These are phyloP conservation scores for Plectrocnemia conspersa DNA, from an alignment of 1,140 invertebrate species.

Conservation along the genomic window DNA sequence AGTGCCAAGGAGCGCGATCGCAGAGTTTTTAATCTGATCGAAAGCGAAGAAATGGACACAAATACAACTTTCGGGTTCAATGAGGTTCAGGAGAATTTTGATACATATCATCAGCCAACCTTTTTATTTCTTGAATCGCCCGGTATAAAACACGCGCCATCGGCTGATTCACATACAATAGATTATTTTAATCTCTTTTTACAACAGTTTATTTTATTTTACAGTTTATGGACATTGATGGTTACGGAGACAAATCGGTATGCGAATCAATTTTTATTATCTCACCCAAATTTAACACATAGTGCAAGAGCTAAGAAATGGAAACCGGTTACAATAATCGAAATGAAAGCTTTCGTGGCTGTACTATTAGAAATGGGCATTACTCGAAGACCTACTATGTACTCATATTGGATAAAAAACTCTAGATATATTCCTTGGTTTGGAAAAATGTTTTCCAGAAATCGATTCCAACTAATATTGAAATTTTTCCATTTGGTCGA, in stretches of 20 bases:
- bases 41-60: too few species aligned
- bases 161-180: constrained; percentile 17
- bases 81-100: too few species aligned
- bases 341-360: constrained; percentile 35
- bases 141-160: constrained; percentile 28
- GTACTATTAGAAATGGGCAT: constrained; percentile 37
- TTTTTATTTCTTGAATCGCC: too few species aligned
- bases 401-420: constrained; percentile 35
- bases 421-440: constrained; percentile 38
- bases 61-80: too few species aligned
- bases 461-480: constrained; percentile 37
- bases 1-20: too few species aligned
- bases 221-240: constrained; percentile 21
- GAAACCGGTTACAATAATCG: constrained; percentile 20
- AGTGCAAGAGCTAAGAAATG: constrained; percentile 17
- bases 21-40: too few species aligned
- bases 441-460: constrained; percentile 36
- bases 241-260: constrained; percentile 28
- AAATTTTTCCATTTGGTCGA: constrained; percentile 33
- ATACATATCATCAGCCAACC: too few species aligned
- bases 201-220: too few species aligned
- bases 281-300: constrained; percentile 16
- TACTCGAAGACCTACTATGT: constrained; percentile 32
- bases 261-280: constrained; percentile 22
- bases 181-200: constrained; percentile 32